Conservation (phyloP, 2,797 vertebrate species). For the Smutsia gigantea region DNA sequence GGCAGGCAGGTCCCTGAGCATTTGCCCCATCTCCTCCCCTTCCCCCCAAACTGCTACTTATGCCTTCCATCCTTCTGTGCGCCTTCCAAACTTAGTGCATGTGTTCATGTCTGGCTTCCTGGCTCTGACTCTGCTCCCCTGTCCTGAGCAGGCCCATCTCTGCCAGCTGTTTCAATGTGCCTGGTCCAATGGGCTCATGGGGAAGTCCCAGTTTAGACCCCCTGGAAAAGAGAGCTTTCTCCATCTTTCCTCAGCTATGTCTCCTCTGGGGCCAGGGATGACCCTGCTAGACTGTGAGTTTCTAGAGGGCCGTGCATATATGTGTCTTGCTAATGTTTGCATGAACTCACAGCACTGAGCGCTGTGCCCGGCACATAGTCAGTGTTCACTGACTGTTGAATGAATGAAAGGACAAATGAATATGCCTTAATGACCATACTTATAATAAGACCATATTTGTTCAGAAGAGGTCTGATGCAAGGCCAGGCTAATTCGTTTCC, state of each 20-base stretch:
- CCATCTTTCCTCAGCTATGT: background rate
- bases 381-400: background rate
- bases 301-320: too few relatives aligned
- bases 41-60: accelerated
- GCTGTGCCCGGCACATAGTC: background rate
- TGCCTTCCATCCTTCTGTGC: accelerated
- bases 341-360: background rate
- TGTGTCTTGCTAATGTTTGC: background rate
- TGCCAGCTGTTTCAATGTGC: background rate
- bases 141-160: background rate
- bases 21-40: too few relatives aligned
- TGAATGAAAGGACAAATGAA: background rate
- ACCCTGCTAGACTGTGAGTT: background rate
- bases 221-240: background rate
- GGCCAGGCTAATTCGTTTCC: background rate
- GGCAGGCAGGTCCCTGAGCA: accelerated
- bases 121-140: background rate
- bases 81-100: background rate
- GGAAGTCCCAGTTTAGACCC: background rate
- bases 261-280: too few relatives aligned
- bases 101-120: background rate
- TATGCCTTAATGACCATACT: background rate
- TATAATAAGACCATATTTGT: background rate
- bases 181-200: accelerated
- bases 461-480: background rate